A percentile compares a stretch with the other conserved stretches of the same genome.
Evolutionary conservation across 1,140 invertebrate species (phyloP).

Genomic region (Euwallacea similis): DNA sequence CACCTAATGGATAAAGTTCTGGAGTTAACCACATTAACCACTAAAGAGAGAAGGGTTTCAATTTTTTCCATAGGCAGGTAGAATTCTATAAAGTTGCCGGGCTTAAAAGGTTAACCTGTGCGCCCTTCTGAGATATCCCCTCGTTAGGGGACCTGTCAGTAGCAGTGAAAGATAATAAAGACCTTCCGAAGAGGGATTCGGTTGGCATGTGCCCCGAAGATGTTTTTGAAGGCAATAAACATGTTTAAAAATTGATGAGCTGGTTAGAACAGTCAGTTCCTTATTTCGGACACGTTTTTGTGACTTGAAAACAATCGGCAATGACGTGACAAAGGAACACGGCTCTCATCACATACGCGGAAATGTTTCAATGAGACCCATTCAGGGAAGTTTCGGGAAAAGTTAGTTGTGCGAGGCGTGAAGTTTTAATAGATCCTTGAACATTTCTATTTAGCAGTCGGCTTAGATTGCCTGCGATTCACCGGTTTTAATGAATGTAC

Average conservation of each 20-base stretch:
- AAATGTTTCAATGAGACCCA: slow-evolving; percentile 11
- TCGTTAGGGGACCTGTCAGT: slow-evolving; percentile 27
- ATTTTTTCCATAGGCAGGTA: slow-evolving; percentile 11
- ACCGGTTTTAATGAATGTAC: slow-evolving; percentile 17
- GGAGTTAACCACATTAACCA: too few species aligned
- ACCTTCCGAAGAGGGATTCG: slow-evolving; percentile 17
- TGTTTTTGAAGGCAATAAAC: slow-evolving; percentile 22
- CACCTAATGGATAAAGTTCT: too few species aligned
- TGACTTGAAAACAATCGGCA: too few species aligned
- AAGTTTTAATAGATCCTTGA: slow-evolving; percentile 22
- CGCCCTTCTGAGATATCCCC: slow-evolving; percentile 25
- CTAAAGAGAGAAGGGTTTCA: neutral
- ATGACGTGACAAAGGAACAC: too few species aligned
- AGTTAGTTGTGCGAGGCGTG: slow-evolving; percentile 5
- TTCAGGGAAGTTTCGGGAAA: slow-evolving; percentile 4
- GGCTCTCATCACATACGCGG: neutral
- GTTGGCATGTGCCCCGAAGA: slow-evolving; percentile 12
- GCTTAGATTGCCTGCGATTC: slow-evolving; percentile 18
- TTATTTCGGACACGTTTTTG: slow-evolving; percentile 4
- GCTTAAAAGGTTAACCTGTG: slow-evolving; percentile 19
- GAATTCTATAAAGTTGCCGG: slow-evolving; percentile 21
- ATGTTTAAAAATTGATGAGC: slow-evolving; percentile 21
- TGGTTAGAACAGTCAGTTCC: neutral
- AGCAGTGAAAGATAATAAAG: slow-evolving; percentile 27
- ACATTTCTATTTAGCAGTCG: slow-evolving; percentile 12